Conservation (phyloP, 2,113 vertebrate species). For the Turdus rufiventris region DNA sequence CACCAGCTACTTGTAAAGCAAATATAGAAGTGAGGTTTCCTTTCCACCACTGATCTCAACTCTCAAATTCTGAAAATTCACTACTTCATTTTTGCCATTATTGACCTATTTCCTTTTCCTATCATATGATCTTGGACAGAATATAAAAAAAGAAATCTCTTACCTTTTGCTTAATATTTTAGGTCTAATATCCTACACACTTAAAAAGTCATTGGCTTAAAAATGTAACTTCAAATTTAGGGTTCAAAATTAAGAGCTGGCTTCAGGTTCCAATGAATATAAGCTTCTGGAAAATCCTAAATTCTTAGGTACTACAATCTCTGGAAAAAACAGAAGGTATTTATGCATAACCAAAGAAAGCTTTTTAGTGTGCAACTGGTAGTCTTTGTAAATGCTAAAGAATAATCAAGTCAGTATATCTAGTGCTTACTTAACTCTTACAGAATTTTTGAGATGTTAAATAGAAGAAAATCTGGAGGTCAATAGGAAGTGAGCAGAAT, state of each 20-base stretch:
- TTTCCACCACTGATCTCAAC: neutral
- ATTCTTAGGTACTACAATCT: neutral
- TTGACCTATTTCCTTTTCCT: neutral
- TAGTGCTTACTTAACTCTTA: neutral
- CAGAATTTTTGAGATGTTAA: neutral
- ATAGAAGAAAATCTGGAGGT: neutral
- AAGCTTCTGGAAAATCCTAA: neutral
- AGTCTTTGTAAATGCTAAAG: neutral
- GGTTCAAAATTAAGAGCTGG: neutral
- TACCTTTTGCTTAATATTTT: neutral
- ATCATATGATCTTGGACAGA: neutral
- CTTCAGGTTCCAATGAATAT: neutral
- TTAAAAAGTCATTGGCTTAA: neutral
- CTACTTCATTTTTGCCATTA: neutral
- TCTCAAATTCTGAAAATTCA: neutral
- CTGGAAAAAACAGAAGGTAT: neutral
- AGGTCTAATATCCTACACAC: neutral
- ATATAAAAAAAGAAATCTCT: no score
- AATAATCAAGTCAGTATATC: neutral
- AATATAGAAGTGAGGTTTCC: fast-evolving
- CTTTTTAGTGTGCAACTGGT: neutral
- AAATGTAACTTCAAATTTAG: neutral
- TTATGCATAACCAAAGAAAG: neutral
- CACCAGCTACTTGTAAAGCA: neutral
- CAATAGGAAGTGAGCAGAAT: neutral